phyloP scores from a whole-genome alignment of 1,140 invertebrate species.

The Zaprionus camerounensis region DNA sequence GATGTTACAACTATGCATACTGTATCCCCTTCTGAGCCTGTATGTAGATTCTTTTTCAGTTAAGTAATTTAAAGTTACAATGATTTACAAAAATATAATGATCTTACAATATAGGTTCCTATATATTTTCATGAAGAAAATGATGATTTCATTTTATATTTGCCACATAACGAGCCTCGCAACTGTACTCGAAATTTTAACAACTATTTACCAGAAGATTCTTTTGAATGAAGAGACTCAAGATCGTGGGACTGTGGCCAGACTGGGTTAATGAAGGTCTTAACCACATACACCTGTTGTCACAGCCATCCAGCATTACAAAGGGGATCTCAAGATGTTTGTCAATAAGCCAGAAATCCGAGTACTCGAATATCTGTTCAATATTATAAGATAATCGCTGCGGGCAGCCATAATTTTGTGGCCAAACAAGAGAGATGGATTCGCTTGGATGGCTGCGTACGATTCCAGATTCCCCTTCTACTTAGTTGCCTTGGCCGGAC shows the following conservation, averaged over 20 bases:
- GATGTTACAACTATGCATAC: too few species aligned
- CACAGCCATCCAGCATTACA: not conserved
- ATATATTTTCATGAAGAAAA: too few species aligned
- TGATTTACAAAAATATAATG: too few species aligned
- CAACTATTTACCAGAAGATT: not conserved
- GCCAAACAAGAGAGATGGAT: conserved; percentile 72
- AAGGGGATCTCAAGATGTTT: conserved; percentile 27
- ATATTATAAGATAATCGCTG: conserved; percentile 73
- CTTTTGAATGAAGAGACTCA: not conserved
- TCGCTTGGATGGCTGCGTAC: conserved; percentile 14
- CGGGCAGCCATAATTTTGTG: conserved; percentile 62
- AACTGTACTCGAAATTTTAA: too few species aligned
- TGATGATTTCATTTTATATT: too few species aligned
- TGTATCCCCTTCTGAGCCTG: too few species aligned
- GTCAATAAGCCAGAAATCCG: conserved; percentile 61
- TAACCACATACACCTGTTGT: not conserved
- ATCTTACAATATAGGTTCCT: too few species aligned
- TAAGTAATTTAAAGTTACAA: too few species aligned
- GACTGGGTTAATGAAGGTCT: not conserved
- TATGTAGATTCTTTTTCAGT: too few species aligned
- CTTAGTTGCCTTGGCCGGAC: conserved; percentile 37
- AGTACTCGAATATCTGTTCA: conserved; percentile 32
- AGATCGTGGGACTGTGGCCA: not conserved
- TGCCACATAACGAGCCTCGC: too few species aligned
- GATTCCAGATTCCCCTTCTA: conserved; percentile 12